Evolutionary conservation across 2,888 invertebrate species (phyloP), one percentile per base, ranked within the genome.

Genomic region (Eupithecia subfuscata): DNA sequence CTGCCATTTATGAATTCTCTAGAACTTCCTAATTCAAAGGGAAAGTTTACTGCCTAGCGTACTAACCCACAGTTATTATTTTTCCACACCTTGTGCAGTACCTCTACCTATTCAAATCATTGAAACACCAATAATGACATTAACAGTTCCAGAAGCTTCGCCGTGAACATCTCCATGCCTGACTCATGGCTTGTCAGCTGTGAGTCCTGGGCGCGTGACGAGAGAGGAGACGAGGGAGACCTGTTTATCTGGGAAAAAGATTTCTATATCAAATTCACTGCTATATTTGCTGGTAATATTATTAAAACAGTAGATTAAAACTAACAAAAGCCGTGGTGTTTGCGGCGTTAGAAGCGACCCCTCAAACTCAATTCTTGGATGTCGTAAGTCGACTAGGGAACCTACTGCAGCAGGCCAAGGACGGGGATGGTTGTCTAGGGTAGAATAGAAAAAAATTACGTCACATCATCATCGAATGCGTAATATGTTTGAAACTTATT

Each of bases 161-260:
- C 89, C n/a, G 72, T 87, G 6, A 85, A 87, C 4, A 73, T 88
- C 0, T 76, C 86, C 0, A 18, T 88, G 0, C 88, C 90, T 0
- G 87, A 84, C 1, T 75, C 81, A 0, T 91, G 89, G 87, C 81
- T 72, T 69, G 75, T 72, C n/a, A 84, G 82, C 56, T 91, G 92
- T 71, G 77, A 79, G 65, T 88, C 86, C 0, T 94, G 92, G 93
- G 81, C 80, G 0, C 86, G 83, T 0, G 87, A 87, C 9, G 83
- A 85, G 30, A 88, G 81, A 25, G 82, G 75, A 0, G 90, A 91
- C 18, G 87, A 90, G 18, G 84, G 81, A 6, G 91, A 93, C 40
- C 87, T 95, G 0, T 94, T 96, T 76, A 91, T 95, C 48, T 95
- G 95, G 90, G 96, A 96, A 81, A 95, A 95, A 77, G 95, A 95